Base-by-base conservation (phyloP, 2,797 vertebrate species). In the Gastrophryne carolinensis region DNA sequence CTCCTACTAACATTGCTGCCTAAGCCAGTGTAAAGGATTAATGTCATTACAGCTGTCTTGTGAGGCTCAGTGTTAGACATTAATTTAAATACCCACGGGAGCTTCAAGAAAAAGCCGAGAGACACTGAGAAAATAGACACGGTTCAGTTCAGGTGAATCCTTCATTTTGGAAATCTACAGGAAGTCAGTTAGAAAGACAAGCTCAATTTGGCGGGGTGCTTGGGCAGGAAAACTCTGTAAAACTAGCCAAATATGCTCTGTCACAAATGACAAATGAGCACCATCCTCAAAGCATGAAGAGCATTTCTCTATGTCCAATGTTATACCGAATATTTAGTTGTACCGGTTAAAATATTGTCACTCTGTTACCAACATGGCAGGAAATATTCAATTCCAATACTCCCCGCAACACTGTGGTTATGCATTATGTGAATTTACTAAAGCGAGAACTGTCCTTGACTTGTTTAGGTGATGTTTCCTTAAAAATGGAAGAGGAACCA, bases 231-330 rank as follows among this genome's bases (percentile, higher is more conserved):
- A 19, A 23, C 3, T 6, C 21, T 5, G n/a, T 17, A 60, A 60
- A 60, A 60, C 15, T 60, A 17, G 15, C 15, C 10, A 32, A 60
- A 72, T 52, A 37, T 61, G 44, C 21, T 9, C 27, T 52, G 69
- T 72, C 29, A 35, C 57, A 47, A n/a, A 8, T 63, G 70, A 72
- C 10, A 72, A 39, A 72, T 72, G 12, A 35, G 35, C 57, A 19
- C 30, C 13, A 29, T 53, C 17, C 19, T 15, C 6, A n/a, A 9
- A 63, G 37, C 13, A 19, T 21, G 37, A 63, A 27, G 29, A 29
- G 24, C 27, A 30, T 39, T 41, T 61, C n/a, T 27, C 26, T 44
- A 17, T 57, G 39, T 13, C 37, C 37, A 13, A 19, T 49, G 21
- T 35, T 34, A 66, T 23, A 35, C 21, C 53, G 23, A 15, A 47